Base-by-base conservation (phyloP, 2,888 invertebrate species). In the Thymelicus acteon region DNA sequence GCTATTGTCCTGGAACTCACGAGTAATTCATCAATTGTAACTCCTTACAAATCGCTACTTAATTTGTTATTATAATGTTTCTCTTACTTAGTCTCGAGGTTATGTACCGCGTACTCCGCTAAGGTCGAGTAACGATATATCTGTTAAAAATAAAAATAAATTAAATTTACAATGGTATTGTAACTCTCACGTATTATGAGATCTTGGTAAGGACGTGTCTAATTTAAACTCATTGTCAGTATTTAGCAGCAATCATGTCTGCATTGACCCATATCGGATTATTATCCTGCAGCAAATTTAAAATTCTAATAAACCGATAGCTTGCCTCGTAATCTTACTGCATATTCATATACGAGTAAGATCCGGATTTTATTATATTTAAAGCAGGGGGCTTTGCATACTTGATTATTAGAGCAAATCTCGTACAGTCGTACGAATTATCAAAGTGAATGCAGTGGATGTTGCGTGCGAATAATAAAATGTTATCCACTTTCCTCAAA, bases 41-140 rank as follows among this genome's bases (percentile, higher is more conserved):
- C 19, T 19, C 4, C 19, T 1, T 7, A 15, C 15, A 49, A 5
- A 49, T 19, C 15, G 19, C 15, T 15, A 1, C n/a, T 44, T 44
- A 4, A 52, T 4, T 15, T 19, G 6, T 15, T 54, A 24, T 15
- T 68, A 44, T 65, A 58, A 48, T 58, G 44, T 69, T 52, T 52
- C 37, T 15, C 90, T 92, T 87, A 95, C 95, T 90, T 88, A 60
- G 84, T 90, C 64, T 89, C 91, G 67, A 95, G 92, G 79, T 96
- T 94, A 78, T 95, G 95, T 0, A 96, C 88, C 48, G 94, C 94
- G 82, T 95, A 97, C 78, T 95, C 94, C 0, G 95, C 95, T 15
- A 94, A 89, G 13, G 90, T 91, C 2, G 97, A 97, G 82, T 96
- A 95, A 52, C 97, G 91, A 81, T 95, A 97, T 31, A 95, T 89